Base-by-base conservation (phyloP, 2,797 vertebrate species). In the Gobionotothen gibberifrons region DNA sequence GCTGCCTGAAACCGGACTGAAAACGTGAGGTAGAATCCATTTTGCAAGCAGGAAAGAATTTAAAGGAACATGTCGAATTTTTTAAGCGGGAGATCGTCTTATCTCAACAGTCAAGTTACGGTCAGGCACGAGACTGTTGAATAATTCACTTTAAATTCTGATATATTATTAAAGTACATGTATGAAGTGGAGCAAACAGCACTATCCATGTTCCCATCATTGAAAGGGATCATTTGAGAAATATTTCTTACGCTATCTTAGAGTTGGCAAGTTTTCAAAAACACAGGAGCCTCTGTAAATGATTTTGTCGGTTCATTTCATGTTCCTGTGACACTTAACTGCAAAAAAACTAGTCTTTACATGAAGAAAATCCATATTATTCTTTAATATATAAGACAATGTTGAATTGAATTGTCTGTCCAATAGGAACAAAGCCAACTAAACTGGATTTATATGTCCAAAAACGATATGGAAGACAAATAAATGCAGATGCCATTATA, bases 1-100 rank as follows among this genome's bases (percentile, higher is more conserved):
- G 55, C 76, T 47, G 67, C 64, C 78, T 47, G 54, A 26, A 72
- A 70, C 72, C 5, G 10, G 17, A 5, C 71, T 59, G 58, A 69
- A 83, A 86, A 86, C 69, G 59, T 84, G 83, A 72, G 32, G 44
- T 29, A 11, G 21, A 47, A 32, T 14, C 19, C 1, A 65, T 58
- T n/a, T 29, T 44, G 44, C 19, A 67, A 40, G 62, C 51, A 63
- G 60, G 32, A 44, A 46, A 16, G 15, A 75, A 81, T 74, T 77
- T 82, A 32, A 85, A 84, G 78, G 58, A 16, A 22, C 68, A 78
- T 12, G 7, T 21, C 3, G 13, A 3, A 21, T 51, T 43, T 32
- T n/a, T 40, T 8, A 19, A 0, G 32, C 21, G 32, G 5, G n/a
- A 4, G 32, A 6, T 26, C 3, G 29, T 39, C 62, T 53, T 9